Evolutionary conservation across 2,797 vertebrate genomes (phyloP).

Genomic region (Huso huso): DNA sequence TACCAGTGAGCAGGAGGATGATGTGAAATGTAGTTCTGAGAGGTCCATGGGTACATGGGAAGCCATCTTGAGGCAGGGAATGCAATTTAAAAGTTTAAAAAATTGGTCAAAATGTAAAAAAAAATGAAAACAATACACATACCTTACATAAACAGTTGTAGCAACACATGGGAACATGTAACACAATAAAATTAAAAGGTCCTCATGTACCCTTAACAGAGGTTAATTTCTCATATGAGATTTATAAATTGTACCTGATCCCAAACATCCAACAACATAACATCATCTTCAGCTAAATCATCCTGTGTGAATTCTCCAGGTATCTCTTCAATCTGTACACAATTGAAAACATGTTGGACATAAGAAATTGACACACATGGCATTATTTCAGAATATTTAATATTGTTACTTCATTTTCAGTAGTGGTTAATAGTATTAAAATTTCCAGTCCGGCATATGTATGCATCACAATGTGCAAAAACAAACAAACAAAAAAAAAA

Average conservation of each 20-base stretch:
- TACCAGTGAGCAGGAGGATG: too few species aligned
- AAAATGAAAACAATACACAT: background rate
- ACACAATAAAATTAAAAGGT: background rate
- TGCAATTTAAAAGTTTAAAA: too few species aligned
- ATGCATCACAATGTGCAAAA: background rate
- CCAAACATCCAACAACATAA: constrained; percentile 83
- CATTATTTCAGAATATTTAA: too few species aligned
- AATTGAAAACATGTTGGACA: constrained; percentile 1
- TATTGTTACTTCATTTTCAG: background rate
- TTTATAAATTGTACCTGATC: constrained; percentile 65
- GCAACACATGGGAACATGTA: background rate
- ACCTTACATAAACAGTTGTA: too few species aligned
- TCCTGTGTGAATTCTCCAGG: constrained; percentile 86
- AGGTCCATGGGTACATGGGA: too few species aligned
- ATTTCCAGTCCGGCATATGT: background rate
- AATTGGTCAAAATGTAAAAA: background rate
- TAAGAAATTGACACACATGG: background rate
- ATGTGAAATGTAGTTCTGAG: too few species aligned
- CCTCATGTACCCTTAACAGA: background rate
- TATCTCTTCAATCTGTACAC: constrained; percentile 77
- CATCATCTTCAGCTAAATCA: constrained; percentile 85
- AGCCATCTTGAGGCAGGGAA: too few species aligned
- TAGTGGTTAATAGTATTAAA: background rate
- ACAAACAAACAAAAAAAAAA: too few species aligned
- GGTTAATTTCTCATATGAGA: background rate